A percentile compares a stretch with the other conserved stretches of the same genome.
Conservation (phyloP, 1,140 invertebrate species). For the Sminthurides bifidus region DNA sequence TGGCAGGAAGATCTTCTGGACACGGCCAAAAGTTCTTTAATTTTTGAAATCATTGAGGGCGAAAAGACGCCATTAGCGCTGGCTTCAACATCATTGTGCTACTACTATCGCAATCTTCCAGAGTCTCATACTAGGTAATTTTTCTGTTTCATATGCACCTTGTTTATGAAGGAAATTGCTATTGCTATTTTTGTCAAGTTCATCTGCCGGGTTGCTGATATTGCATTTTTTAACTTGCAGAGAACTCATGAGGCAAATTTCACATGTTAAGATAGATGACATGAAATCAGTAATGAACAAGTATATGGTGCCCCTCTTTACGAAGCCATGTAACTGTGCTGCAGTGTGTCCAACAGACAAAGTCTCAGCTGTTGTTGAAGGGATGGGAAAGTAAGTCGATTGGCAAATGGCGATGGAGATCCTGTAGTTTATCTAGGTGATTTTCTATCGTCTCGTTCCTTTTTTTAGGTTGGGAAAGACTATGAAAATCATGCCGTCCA, state of each 20-base stretch:
- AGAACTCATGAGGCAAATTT: constrained; percentile 50
- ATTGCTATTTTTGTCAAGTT: no score
- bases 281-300: constrained; percentile 51
- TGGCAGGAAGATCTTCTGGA: constrained; percentile 65
- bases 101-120: constrained; percentile 55
- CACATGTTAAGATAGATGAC: constrained; percentile 50
- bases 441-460: not conserved
- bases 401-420: no score
- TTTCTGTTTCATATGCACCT: not conserved
- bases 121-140: constrained; percentile 55
- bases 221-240: constrained; percentile 36
- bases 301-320: constrained; percentile 56
- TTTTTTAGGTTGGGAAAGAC: constrained; percentile 15
- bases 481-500: constrained; percentile 12
- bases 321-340: constrained; percentile 45
- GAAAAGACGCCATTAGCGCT: constrained; percentile 64
- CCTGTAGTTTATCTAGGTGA: not conserved
- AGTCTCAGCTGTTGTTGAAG: constrained; percentile 49
- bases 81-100: constrained; percentile 54
- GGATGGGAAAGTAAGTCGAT: constrained; percentile 54
- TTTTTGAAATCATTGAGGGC: constrained; percentile 64
- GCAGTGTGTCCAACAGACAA: constrained; percentile 67
- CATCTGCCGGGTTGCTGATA: not conserved
- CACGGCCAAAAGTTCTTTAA: constrained; percentile 61
- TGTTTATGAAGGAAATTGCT: no score